Base-by-base conservation (phyloP, 1,140 invertebrate species). In the Drosophila repleta region DNA sequence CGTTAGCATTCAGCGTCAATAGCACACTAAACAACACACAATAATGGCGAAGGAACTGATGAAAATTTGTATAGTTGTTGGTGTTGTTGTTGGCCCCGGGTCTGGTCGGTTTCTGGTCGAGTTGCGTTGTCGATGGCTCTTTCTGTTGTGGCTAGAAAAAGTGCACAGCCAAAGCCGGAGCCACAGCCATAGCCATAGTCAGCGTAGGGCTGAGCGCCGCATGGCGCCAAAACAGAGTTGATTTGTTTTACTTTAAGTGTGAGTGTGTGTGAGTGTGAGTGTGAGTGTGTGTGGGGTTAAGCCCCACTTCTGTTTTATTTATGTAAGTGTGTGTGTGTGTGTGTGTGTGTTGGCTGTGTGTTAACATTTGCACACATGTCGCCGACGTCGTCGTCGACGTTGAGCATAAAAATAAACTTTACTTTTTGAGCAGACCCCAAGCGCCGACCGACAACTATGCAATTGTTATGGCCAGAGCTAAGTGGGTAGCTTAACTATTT, bases 321-420 rank as follows among this genome's bases (percentile, higher is more conserved):
- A 29, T 24, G 17, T 67, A n/a, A 1, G 11, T 46, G 21, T 32
- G 8, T 29, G 46, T 39, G 32, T 41, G 24, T 13, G 8, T 60
- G 10, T 60, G 48, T 46, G 48, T 60, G 41, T 68, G 65, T 73
- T 67, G 61, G 43, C 29, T 45, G 39, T 80, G 74, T 78, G 74
- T 64, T 60, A 70, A 88, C 83, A 82, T 82, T 80, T 68, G 74
- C 45, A 82, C 84, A 87, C 81, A 76, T 79, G 74, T 60, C 72
- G 74, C 46, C 46, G 69, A 64, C 39, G 58, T 64, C 29, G 58
- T 64, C 29, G 57, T 46, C 65, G 65, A 39, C 76, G 66, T 57
- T 82, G 74, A 68, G 78, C 83, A 87, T 88, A 88, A 87, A 87
- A 87, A 87, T 87, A 87, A 87, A 87, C 82, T 87, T 82, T 82